A percentile compares a stretch with the other conserved stretches of the same genome.
These are phyloP conservation scores for Prorops nasuta DNA, from an alignment of 1,140 invertebrate genomes.

Conservation along the genomic window DNA sequence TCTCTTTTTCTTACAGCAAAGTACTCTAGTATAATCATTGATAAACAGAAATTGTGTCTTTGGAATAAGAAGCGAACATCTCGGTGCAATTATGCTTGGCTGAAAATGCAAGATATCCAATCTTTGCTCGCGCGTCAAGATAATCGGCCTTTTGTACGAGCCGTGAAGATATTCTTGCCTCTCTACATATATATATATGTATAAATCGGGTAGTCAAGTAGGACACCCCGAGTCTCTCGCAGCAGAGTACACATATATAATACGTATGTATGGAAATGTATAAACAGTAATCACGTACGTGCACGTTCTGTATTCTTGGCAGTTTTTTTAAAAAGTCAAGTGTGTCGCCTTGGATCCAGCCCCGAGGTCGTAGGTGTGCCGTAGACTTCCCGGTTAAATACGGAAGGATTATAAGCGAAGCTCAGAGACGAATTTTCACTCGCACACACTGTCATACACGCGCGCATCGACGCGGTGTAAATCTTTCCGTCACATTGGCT, in stretches of 20 bases:
- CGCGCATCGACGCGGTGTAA: constrained; percentile 10
- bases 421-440: constrained; percentile 14
- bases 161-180: background rate
- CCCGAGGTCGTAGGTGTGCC: constrained; percentile 40
- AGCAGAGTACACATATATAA: no score
- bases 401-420: constrained; percentile 21
- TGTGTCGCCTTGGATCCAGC: constrained; percentile 48
- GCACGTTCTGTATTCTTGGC: constrained; percentile 50
- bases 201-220: constrained; percentile 22
- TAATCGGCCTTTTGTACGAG: background rate
- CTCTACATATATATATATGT: background rate
- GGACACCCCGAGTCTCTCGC: constrained; percentile 21
- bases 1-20: no score
- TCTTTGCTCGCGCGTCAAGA: background rate
- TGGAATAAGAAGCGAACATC: no score
- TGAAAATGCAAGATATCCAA: no score
- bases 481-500: constrained; percentile 17
- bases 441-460: constrained; percentile 4
- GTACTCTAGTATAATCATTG: no score
- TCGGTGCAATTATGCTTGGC: constrained; percentile 1
- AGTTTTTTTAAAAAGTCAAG: constrained; percentile 51
- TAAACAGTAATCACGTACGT: constrained; percentile 44
- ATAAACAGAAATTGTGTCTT: no score
- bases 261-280: constrained; percentile 12
- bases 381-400: constrained; percentile 36